Evolutionary conservation across 53 echinoderm and acorn worm species (phyloP).

Genomic region (Hippasteria phrygiana): DNA sequence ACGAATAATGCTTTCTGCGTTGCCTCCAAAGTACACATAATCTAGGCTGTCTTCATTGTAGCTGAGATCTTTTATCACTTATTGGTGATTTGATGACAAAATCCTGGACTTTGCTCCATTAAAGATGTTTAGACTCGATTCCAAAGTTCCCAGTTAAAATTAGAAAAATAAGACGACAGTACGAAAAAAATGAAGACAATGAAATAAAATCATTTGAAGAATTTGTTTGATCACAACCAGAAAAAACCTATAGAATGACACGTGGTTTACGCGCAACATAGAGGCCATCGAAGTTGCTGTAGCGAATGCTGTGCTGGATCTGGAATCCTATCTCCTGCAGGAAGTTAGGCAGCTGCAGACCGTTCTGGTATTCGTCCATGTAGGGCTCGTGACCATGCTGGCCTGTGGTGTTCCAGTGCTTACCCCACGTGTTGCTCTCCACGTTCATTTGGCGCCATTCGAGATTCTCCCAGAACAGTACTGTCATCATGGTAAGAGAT

Average conservation of each 20-base stretch:
- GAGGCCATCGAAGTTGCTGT: conserved; percentile 71
- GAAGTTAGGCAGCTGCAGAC: conserved; percentile 52
- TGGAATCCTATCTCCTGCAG: conserved; percentile 71
- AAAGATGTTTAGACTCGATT: too few relatives aligned
- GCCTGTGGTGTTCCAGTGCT: conserved; percentile 68
- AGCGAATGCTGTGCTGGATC: conserved; percentile 60
- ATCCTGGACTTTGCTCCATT: too few relatives aligned
- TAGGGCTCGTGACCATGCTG: conserved; percentile 79
- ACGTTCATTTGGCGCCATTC: conserved; percentile 69
- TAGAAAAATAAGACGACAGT: too few relatives aligned
- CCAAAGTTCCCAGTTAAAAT: too few relatives aligned
- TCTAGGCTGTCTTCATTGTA: too few relatives aligned
- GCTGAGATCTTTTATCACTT: too few relatives aligned
- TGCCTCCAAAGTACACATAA: too few relatives aligned
- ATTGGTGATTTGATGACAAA: too few relatives aligned
- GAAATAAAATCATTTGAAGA: too few relatives aligned
- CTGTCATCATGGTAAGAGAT: conserved; percentile 24
- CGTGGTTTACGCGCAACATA: conserved; percentile 74
- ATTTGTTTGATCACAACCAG: too few relatives aligned
- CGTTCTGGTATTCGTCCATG: conserved; percentile 80
- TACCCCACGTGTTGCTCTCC: conserved; percentile 71
- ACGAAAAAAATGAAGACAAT: too few relatives aligned
- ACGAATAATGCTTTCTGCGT: too few relatives aligned
- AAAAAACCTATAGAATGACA: background rate
- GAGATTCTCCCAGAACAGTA: conserved; percentile 71